A percentile compares a stretch with the other conserved stretches of the same genome.
phyloP scores from a whole-genome alignment of 2,888 invertebrate genomes.

The Glyphotaelius pellucidus region DNA sequence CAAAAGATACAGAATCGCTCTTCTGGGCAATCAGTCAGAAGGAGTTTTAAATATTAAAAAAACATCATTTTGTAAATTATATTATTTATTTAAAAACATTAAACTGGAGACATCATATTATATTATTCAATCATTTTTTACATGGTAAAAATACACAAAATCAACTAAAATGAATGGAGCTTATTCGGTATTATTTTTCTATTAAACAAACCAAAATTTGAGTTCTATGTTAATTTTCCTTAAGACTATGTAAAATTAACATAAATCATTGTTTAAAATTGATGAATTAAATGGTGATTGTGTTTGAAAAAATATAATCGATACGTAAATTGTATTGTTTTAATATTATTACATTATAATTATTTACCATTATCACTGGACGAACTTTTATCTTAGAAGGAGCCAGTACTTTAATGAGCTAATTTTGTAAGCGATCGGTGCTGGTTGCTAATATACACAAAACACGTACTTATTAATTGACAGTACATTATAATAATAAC shows the following conservation, averaged over 20 bases:
- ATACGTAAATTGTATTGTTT: background rate
- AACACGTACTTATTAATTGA: slow-evolving; percentile 2
- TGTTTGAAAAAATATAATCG: background rate
- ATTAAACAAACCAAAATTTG: slow-evolving; percentile 18
- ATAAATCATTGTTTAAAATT: background rate
- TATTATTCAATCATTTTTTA: slow-evolving; percentile 72
- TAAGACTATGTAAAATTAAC: background rate
- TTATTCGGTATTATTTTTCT: background rate
- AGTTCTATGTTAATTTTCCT: background rate
- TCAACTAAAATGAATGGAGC: slow-evolving; percentile 68
- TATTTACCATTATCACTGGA: background rate
- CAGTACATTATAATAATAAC: background rate
- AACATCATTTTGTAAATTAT: slow-evolving; percentile 27
- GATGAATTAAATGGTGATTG: background rate
- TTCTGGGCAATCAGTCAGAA: no score
- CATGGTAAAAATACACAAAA: slow-evolving; percentile 79
- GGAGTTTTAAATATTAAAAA: background rate
- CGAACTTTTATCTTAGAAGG: slow-evolving; percentile 2
- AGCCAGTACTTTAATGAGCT: background rate
- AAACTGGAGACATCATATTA: slow-evolving; percentile 58
- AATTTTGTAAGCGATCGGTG: background rate
- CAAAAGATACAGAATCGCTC: no score
- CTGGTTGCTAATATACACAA: background rate
- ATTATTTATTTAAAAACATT: slow-evolving; percentile 57
- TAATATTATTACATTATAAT: background rate